A percentile compares a stretch with the other conserved stretches of the same genome.
Conservation (phyloP, 2,113 vertebrate genomes). For the Spizaetus ornatus region DNA sequence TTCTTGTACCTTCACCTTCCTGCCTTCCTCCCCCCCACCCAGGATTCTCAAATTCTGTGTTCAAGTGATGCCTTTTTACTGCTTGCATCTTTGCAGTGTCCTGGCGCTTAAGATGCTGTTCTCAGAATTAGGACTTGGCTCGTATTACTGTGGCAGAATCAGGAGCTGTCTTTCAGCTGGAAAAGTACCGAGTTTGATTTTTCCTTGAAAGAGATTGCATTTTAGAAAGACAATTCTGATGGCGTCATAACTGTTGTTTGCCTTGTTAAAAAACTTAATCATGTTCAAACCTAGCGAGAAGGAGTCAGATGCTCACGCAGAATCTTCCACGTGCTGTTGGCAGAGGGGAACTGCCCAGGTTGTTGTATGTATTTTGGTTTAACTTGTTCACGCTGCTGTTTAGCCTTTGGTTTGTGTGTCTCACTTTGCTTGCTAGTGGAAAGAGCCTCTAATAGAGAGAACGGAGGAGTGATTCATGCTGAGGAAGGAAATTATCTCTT, state of each 20-base stretch:
- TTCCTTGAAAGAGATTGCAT: conserved; percentile 17
- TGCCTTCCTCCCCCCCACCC: background rate
- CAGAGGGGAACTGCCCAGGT: background rate
- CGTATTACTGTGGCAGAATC: background rate
- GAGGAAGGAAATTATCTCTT: conserved; percentile 36
- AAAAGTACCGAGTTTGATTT: conserved; percentile 36
- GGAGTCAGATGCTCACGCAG: background rate
- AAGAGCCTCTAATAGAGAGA: background rate
- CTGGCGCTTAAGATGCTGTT: background rate
- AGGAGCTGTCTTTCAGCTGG: conserved; percentile 12
- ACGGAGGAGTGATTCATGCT: background rate
- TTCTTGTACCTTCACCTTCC: background rate
- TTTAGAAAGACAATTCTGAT: background rate
- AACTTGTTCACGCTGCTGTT: background rate
- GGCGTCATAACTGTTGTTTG: background rate
- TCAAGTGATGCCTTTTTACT: background rate
- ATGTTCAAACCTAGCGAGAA: background rate
- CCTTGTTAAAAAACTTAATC: background rate
- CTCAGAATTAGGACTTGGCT: conserved; percentile 8
- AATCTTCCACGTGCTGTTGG: background rate
- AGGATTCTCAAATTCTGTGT: background rate
- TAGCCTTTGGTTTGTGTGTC: background rate
- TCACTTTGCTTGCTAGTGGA: background rate
- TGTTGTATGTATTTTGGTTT: background rate
- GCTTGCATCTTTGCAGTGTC: background rate